Evolutionary conservation across 2,888 invertebrate genomes (phyloP).

Genomic region (Lathronympha strigana): DNA sequence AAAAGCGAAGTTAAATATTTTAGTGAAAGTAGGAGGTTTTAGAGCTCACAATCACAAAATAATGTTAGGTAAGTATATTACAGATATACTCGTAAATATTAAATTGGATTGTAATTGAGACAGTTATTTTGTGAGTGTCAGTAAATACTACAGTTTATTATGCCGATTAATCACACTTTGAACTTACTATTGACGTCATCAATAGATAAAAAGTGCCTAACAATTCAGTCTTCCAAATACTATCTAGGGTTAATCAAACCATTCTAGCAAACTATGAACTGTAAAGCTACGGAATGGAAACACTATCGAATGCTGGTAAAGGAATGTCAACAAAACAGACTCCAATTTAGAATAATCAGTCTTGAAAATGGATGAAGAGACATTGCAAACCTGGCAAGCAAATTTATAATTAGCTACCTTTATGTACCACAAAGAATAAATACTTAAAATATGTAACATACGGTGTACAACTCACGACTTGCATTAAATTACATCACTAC

Average conservation of each 20-base stretch:
- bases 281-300: constrained; percentile 49
- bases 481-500: constrained; percentile 39
- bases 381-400: constrained; percentile 56
- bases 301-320: constrained; percentile 44
- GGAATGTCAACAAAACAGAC: constrained; percentile 72
- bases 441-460: constrained; percentile 72
- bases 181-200: constrained; percentile 72
- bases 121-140: constrained; percentile 38
- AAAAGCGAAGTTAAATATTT: constrained; percentile 71
- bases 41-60: constrained; percentile 39
- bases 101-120: constrained; percentile 25
- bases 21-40: constrained; percentile 53
- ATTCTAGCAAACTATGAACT: constrained; percentile 60
- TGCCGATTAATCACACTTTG: constrained; percentile 57
- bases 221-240: constrained; percentile 66
- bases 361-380: constrained; percentile 73
- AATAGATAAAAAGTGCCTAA: constrained; percentile 73
- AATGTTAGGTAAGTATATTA: constrained; percentile 14
- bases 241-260: constrained; percentile 54
- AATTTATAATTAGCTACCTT: constrained; percentile 50
- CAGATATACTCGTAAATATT: background rate
- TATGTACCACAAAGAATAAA: constrained; percentile 71
- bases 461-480: constrained; percentile 51
- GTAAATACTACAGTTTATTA: constrained; percentile 29
- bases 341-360: constrained; percentile 82